Percentiles rank a stretch among this genome's conserved stretches.
phyloP scores from a whole-genome alignment of 2,113 vertebrate species.

The Vidua chalybeata region DNA sequence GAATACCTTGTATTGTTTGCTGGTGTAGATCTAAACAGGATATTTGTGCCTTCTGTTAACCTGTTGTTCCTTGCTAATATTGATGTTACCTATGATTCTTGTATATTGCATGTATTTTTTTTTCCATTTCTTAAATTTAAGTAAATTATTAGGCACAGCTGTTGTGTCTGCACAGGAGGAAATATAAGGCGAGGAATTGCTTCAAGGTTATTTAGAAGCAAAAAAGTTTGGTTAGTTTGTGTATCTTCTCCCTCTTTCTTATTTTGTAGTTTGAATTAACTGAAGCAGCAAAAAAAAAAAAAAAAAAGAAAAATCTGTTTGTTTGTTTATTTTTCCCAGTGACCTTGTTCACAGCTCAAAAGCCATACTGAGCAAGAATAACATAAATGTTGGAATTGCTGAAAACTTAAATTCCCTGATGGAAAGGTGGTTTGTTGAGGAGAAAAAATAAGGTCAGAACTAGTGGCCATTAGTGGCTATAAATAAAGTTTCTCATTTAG shows the following conservation, averaged over 20 bases:
- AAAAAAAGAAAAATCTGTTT: background rate
- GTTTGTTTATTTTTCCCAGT: conserved; percentile 17
- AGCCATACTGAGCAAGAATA: conserved; percentile 40
- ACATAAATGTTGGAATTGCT: conserved; percentile 28
- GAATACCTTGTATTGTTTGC: background rate
- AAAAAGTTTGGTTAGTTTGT: background rate
- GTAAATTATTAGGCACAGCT: background rate
- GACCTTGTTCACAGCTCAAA: conserved; percentile 1
- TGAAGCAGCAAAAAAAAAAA: background rate
- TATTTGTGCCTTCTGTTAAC: background rate
- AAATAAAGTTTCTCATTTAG: conserved; percentile 62
- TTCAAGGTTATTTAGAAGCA: background rate
- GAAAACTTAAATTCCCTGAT: conserved; percentile 48
- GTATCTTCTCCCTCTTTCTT: background rate
- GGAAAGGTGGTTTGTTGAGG: conserved; percentile 2
- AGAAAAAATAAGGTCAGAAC: conserved; percentile 49
- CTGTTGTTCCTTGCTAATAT: background rate
- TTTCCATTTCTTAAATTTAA: background rate
- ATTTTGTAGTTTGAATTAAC: background rate
- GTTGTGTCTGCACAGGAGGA: background rate
- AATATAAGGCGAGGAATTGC: background rate
- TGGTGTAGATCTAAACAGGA: background rate
- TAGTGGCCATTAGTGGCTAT: conserved; percentile 35
- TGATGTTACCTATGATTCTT: background rate
- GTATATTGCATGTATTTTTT: background rate